Evolutionary conservation across 2,113 vertebrate genomes (phyloP), one percentile per base, ranked within the genome.

Genomic region (Ciconia stormi): DNA sequence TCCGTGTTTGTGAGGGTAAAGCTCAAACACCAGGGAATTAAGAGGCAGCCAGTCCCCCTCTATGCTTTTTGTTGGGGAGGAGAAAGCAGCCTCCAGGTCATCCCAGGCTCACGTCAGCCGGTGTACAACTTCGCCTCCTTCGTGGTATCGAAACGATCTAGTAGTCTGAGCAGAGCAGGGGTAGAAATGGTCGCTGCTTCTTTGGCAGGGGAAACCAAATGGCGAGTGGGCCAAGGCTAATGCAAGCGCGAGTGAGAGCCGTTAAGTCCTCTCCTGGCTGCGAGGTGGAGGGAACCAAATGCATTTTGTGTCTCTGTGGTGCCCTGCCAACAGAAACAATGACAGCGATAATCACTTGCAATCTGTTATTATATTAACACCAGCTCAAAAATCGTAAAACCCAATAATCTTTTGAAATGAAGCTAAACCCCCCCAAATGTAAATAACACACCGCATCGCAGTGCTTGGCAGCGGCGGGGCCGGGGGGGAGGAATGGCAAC

Each of bases 311-410:
- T 3, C 73, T 62, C 84, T 1, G 44, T 1, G 4, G 61, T 67
- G 85, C 95, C 20, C 66, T 90, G 96, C 97, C 95, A 95, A 92
- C 90, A 85, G 90, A 53, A 95, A 93, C 96, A 92, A 55, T 44
- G 79, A 21, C 90, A 52, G 86, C 0, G 71, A 80, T 88, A 86
- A 93, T 90, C 76, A 7, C 83, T 46, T 0, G 15, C 91, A 65
- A 91, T 78, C 94, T 95, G 87, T 55, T 67, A 63, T 74, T 84
- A 11, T 7, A 47, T 81, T 40, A 67, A 71, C 82, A 6, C 21
- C 1, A 13, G 94, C 95, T 94, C 74, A 3, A 56, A 94, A 95
- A 26, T 29, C 17, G 2, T 69, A 61, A 94, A 96, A 86, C 93
- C 93, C 95, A 81, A 52, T 83, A 82, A 96, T 95, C 95, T 93